Conservation (phyloP, 2,888 invertebrate genomes). For the Catocala sponsa region DNA sequence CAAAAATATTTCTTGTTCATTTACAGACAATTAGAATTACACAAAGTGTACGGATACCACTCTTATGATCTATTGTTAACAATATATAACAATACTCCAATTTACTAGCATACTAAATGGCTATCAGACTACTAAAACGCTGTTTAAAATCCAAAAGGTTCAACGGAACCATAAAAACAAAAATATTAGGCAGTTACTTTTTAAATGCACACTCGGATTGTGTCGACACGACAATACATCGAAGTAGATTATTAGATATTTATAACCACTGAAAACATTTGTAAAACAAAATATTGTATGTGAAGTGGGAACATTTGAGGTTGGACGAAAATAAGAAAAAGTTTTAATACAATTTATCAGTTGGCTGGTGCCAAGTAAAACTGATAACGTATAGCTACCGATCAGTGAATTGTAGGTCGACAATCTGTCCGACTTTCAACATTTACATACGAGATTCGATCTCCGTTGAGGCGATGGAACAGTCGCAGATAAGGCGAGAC, state of each 20-base stretch:
- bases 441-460: conserved; percentile 46
- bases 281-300: conserved; percentile 32
- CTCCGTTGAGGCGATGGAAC: conserved; percentile 31
- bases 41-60: neutral
- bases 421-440: conserved; percentile 50
- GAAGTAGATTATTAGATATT: conserved; percentile 34
- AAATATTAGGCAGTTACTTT: conserved; percentile 14
- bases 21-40: no score
- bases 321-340: conserved; percentile 46
- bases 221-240: conserved; percentile 17
- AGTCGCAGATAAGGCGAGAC: conserved; percentile 42
- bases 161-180: conserved; percentile 21
- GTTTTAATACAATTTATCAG: conserved; percentile 43
- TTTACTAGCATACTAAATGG: neutral
- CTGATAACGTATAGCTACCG: conserved; percentile 45
- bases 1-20: no score
- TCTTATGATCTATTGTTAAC: no score
- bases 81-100: conserved; percentile 3
- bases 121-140: conserved; percentile 7
- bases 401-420: conserved; percentile 54
- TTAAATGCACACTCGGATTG: conserved; percentile 6
- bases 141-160: conserved; percentile 15
- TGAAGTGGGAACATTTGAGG: conserved; percentile 30
- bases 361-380: conserved; percentile 49
- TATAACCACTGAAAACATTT: conserved; percentile 27